Percentiles rank a stretch among this genome's conserved stretches.
phyloP scores from a whole-genome alignment of 2,888 invertebrate genomes.

The Gastrophysa polygoni region DNA sequence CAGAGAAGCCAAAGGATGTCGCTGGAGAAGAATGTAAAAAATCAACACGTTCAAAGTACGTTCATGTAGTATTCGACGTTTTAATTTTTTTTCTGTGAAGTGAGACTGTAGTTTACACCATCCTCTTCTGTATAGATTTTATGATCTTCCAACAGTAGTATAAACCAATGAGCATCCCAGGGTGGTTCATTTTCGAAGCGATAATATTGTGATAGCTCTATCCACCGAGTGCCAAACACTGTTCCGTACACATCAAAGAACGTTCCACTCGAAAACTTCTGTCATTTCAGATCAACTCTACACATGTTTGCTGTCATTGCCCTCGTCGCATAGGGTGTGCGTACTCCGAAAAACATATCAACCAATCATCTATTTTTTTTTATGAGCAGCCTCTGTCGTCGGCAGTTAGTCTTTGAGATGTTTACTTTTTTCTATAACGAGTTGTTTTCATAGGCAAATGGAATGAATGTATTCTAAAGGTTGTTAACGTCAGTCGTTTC shows the following conservation, averaged over 20 bases:
- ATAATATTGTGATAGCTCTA: slow-evolving; percentile 41
- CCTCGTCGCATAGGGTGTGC: slow-evolving; percentile 34
- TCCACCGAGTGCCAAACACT: slow-evolving; percentile 43
- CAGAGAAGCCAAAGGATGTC: too few relatives aligned
- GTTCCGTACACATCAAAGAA: slow-evolving; percentile 44
- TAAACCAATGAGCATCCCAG: neutral
- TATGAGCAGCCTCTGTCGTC: neutral
- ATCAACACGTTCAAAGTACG: too few relatives aligned
- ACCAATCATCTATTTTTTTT: slow-evolving; percentile 12
- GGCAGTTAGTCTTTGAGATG: neutral
- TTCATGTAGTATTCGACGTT: too few relatives aligned
- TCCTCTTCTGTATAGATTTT: too few relatives aligned
- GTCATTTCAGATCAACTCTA: slow-evolving; percentile 50
- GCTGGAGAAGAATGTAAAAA: too few relatives aligned
- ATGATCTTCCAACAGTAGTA: neutral
- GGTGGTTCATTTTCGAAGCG: slow-evolving; percentile 8
- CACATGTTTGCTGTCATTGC: slow-evolving; percentile 52
- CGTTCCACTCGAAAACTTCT: slow-evolving; percentile 49
- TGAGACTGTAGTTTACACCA: too few relatives aligned
- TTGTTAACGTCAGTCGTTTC: neutral
- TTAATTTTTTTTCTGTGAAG: too few relatives aligned
- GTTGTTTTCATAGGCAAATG: neutral
- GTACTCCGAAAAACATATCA: slow-evolving; percentile 32
- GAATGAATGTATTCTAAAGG: neutral
- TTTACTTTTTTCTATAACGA: neutral